phyloP scores from a whole-genome alignment of 2,888 invertebrate genomes.

The Athalia circularis region DNA sequence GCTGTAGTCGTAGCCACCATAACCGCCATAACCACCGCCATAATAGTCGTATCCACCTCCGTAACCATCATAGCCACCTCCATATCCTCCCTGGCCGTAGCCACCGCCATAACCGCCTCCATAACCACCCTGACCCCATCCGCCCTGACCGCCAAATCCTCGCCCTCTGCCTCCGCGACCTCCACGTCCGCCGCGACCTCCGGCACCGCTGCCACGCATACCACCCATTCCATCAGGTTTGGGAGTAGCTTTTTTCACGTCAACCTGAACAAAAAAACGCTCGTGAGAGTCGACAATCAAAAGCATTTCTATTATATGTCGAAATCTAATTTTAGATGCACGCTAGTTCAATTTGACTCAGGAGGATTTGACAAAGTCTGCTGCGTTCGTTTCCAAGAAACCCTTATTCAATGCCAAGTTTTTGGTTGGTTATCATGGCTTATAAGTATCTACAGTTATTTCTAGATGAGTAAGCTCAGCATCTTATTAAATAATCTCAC shows the following conservation, averaged over 20 bases:
- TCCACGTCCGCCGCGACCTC: conserved; percentile 81
- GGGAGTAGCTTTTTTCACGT: conserved; percentile 96
- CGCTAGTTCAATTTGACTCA: no score
- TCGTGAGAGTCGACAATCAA: neutral
- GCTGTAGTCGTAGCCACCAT: conserved; percentile 88
- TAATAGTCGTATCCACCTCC: conserved; percentile 82
- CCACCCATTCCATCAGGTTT: conserved; percentile 86
- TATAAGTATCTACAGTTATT: neutral
- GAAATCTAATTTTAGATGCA: no score
- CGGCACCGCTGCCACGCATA: conserved; percentile 80
- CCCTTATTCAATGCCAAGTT: no score
- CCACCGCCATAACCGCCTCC: conserved; percentile 80
- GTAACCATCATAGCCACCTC: conserved; percentile 85
- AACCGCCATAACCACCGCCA: conserved; percentile 84
- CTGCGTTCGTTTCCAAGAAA: no score
- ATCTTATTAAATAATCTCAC: conserved; percentile 63
- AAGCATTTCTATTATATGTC: neutral
- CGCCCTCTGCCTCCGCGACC: conserved; percentile 79
- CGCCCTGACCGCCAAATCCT: conserved; percentile 75
- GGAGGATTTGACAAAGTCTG: no score
- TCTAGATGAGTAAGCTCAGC: conserved; percentile 56
- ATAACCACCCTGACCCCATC: conserved; percentile 79
- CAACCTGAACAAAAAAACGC: conserved; percentile 78
- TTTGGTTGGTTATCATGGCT: no score
- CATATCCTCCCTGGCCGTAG: conserved; percentile 82